Evolutionary conservation across 2,888 invertebrate genomes (phyloP), one percentile per base, ranked within the genome.

Genomic region (Ophion slaviceki): DNA sequence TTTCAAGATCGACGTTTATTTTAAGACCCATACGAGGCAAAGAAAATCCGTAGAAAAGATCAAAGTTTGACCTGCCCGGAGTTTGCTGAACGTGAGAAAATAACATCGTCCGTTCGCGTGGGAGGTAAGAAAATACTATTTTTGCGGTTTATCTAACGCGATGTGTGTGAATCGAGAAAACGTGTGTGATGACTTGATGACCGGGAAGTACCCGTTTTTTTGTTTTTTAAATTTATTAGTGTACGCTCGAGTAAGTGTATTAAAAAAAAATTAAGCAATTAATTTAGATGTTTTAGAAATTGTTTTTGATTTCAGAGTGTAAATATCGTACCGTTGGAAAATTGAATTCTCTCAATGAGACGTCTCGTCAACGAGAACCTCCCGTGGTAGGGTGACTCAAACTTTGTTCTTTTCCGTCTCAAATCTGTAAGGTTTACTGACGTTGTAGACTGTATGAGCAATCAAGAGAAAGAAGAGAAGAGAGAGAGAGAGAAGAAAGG

Each of bases 381-480:
- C 91, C 90, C 92, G 90, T 90, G 91, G 89, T 90, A 88, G 89
- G 92, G 88, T 84, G 92, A 92, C 88, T 92, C 92, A 92, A 92
- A 92, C 91, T 92, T 92, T 91, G 92, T 92, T 92, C 92, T 92
- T 92, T 92, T 92, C 91, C 92, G 91, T 90, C 92, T 91, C 90
- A 92, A 88, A 92, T 92, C 92, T 92, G 92, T 86, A 92, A 92
- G 85, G 88, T 86, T 87, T 87, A 86, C 85, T 88, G 87, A 84
- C 85, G 80, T 88, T 88, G 83, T 77, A 80, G 78, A 80, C 45
- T 82, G 80, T 40, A 68, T 57, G 64, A 79, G 75, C 28, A 76
- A 70, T 66, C 8, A 59, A 40, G 28, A 40, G 5, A 24, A 59
- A 57, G 28, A 36, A 14, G 32, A 45, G 57, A 64, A 64, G 5